Evolutionary conservation across 2,113 vertebrate genomes (phyloP), one percentile per base, ranked within the genome.

Genomic region (Microtus montanus): DNA sequence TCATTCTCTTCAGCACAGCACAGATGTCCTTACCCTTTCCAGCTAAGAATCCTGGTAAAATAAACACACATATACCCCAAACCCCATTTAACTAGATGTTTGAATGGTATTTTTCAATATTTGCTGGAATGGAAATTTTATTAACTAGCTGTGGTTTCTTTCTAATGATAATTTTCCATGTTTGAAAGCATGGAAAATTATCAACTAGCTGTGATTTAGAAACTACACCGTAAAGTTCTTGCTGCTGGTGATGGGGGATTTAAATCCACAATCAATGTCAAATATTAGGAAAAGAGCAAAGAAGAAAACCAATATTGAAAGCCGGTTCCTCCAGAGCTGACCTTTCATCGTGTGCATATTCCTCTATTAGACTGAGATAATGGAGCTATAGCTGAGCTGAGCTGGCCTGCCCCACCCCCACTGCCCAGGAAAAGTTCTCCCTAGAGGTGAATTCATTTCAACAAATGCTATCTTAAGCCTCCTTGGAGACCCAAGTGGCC

Each of bases 261-360:
- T 80, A 52, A 94, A 93, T 93, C 64, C 52, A 88, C 66, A 88
- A 82, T 61, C 78, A 78, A 90, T 96, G 54, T 92, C 91, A 91
- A 96, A 73, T 92, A 87, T 86, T 87, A 92, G 82, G 22, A 58
- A 94, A 97, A 93, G 63, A 70, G 63, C 84, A 66, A 73, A 94
- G 96, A 96, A 93, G 44, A 96, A 95, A 41, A 92, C 7, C n/a
- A 92, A 77, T 93, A 91, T 93, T 86, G 61, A 95, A 89, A 96
- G 70, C 7, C 79, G 26, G 88, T 94, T 64, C 77, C 75, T 90
- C 87, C 82, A 75, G 22, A 68, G 66, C 33, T 87, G 88, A 87
- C 83, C 68, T 97, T 92, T 95, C 71, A 33, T 95, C 4, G 3
- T 93, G 44, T 0, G 4, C 92, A 2, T 70, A n/a, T 73, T 87